A percentile compares a stretch with the other conserved stretches of the same genome.
Conservation (phyloP, 2,113 vertebrate genomes). For the Microcebus jonahi region DNA sequence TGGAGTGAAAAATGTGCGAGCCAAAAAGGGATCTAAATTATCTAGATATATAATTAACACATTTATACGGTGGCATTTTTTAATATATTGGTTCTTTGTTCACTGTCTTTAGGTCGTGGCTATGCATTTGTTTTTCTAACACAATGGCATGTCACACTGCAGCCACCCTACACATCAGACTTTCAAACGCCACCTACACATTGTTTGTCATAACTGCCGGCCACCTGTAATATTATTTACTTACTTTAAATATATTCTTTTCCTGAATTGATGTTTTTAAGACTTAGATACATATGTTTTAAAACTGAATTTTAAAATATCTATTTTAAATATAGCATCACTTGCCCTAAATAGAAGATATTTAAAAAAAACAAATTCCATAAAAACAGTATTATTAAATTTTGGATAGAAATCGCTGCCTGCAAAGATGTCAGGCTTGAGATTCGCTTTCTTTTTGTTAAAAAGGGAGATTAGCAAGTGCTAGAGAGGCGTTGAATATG, state of each 20-base stretch:
- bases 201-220: not conserved
- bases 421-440: not conserved
- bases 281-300: not conserved
- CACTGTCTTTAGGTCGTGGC: not conserved
- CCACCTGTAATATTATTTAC: not conserved
- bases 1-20: not conserved
- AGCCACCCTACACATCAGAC: not conserved
- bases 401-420: not conserved
- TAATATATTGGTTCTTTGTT: not conserved
- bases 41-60: not conserved
- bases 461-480: not conserved
- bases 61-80: not conserved
- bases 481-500: not conserved
- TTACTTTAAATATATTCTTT: not conserved
- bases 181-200: not conserved
- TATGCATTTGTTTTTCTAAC: not conserved
- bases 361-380: constrained; percentile 3
- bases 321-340: not conserved
- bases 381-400: not conserved
- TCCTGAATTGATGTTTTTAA: not conserved
- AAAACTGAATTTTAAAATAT: not conserved
- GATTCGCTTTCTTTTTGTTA: not conserved
- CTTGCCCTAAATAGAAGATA: not conserved
- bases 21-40: not conserved
- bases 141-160: not conserved